These are phyloP conservation scores for Mustela lutreola DNA, from an alignment of 2,113 vertebrate genomes.

Conservation along the genomic window DNA sequence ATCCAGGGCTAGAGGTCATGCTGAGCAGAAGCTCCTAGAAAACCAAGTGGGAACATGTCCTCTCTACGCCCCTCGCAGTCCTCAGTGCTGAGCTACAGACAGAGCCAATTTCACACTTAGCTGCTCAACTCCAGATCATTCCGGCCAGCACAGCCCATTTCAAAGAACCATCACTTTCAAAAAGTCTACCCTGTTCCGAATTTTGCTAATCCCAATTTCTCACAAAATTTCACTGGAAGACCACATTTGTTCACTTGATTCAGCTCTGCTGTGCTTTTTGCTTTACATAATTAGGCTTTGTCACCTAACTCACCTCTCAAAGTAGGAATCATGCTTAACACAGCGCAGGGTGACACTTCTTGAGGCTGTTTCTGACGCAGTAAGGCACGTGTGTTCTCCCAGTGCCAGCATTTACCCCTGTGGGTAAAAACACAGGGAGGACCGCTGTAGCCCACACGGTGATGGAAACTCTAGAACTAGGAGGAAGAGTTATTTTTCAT, in stretches of 20 bases:
- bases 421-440: not conserved
- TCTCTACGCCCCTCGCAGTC: not conserved
- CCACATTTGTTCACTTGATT: not conserved
- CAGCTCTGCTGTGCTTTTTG: not conserved
- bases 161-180: not conserved
- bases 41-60: not conserved
- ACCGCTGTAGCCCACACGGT: not conserved
- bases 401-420: not conserved
- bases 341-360: not conserved
- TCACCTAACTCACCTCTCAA: not conserved
- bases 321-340: not conserved
- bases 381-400: not conserved
- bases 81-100: not conserved
- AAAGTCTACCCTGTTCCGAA: not conserved
- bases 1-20: not conserved
- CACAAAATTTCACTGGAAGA: not conserved
- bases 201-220: not conserved
- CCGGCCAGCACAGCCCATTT: not conserved
- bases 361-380: not conserved
- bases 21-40: not conserved
- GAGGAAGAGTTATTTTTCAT: not conserved
- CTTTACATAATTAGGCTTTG: not conserved
- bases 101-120: not conserved
- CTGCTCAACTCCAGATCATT: not conserved
- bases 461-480: not conserved